A percentile compares a stretch with the other conserved stretches of the same genome.
phyloP scores from a whole-genome alignment of 2,888 invertebrate species.

The Tetrapedia diversipes region DNA sequence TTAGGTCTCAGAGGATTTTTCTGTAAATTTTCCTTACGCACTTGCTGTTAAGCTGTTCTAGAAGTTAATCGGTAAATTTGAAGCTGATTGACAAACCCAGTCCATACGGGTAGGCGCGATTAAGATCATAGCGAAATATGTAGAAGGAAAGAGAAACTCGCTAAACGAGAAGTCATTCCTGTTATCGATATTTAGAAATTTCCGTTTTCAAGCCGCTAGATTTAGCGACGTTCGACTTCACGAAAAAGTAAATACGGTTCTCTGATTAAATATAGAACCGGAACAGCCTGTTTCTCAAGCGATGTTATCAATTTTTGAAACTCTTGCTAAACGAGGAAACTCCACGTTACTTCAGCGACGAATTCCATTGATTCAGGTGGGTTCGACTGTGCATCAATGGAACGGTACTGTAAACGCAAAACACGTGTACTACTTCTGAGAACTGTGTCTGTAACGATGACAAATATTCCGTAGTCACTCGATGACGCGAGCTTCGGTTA shows the following conservation, averaged over 20 bases:
- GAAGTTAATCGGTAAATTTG: too few relatives aligned
- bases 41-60: too few relatives aligned
- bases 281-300: not conserved
- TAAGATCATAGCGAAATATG: too few relatives aligned
- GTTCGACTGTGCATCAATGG: not conserved
- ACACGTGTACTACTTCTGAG: slow-evolving; percentile 8
- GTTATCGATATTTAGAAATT: not conserved
- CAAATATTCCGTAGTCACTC: not conserved
- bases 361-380: not conserved
- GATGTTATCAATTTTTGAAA: not conserved
- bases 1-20: too few relatives aligned
- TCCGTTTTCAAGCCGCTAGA: too few relatives aligned
- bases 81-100: too few relatives aligned
- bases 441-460: slow-evolving; percentile 17
- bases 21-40: too few relatives aligned
- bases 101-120: too few relatives aligned
- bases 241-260: not conserved
- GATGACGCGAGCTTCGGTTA: slow-evolving; percentile 3
- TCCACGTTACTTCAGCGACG: not conserved
- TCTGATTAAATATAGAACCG: not conserved
- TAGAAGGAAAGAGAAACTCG: too few relatives aligned
- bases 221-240: too few relatives aligned
- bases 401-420: slow-evolving; percentile 13
- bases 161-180: too few relatives aligned
- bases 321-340: too few relatives aligned